phyloP scores from a whole-genome alignment of 2,797 vertebrate genomes.

The Danio albolineatus region DNA sequence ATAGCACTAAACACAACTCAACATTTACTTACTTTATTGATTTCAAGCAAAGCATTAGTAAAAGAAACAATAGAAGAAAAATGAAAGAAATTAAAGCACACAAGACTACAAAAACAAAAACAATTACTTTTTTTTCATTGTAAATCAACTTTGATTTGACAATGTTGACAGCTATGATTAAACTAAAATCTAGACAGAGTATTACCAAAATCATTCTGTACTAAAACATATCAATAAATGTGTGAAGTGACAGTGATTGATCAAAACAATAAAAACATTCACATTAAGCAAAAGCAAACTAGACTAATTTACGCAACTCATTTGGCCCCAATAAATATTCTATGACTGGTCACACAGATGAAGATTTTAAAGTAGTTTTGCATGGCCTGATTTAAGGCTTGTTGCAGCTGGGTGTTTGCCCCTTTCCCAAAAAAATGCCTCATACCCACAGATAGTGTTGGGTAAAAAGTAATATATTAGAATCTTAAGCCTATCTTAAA shows the following conservation, averaged over 20 bases:
- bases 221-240: too few species aligned
- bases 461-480: too few species aligned
- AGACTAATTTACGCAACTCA: slow-evolving; percentile 17
- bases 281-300: slow-evolving; percentile 33
- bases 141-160: neutral
- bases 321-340: neutral
- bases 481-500: too few species aligned
- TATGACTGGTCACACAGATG: too few species aligned
- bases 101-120: slow-evolving; percentile 16
- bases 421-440: too few species aligned
- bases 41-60: neutral
- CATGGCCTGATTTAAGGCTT: too few species aligned
- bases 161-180: too few species aligned
- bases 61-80: neutral
- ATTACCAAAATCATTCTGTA: too few species aligned
- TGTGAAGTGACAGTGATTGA: neutral
- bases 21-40: slow-evolving; percentile 15
- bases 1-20: neutral
- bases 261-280: neutral
- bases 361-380: too few species aligned
- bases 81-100: neutral
- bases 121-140: neutral
- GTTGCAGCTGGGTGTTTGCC: too few species aligned
- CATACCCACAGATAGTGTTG: too few species aligned
- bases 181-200: too few species aligned